Base-by-base conservation (phyloP, 2,113 vertebrate species). In the Ictalurus furcatus region DNA sequence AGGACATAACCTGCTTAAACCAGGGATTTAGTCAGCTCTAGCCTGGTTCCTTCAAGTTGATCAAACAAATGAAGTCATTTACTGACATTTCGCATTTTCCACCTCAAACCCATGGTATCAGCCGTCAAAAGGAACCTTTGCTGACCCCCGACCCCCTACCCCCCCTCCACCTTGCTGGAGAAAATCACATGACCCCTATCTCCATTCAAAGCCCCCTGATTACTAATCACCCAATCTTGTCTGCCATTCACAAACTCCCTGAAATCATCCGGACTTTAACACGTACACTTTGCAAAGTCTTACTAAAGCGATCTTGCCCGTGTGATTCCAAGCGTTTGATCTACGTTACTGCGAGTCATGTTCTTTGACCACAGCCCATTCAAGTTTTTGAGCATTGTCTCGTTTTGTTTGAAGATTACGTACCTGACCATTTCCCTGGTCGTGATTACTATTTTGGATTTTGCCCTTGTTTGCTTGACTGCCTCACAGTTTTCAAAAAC, bases 291-390 rank as follows among this genome's bases (percentile, higher is more conserved):
- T 69, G 7, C 25, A 21, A 85, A 54, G 63, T 85, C 63, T 85
- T 1, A 85, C 25, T n/a, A 54, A 69, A 69, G 40, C 44, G 17
- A 25, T 69, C 6, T 12, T 21, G 34, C 14, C 59, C 65, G 59
- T 48, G 82, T 84, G 82, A 65, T 17, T 84, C 63, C 3, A 30
- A 84, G 23, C 17, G 44, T 85, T 85, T 85, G 84, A 85, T 85
- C 84, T 85, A 44, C 17, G 1, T 69, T 30, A 52, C 28, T 21
- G 40, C 84, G 69, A 85, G 52, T 85, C 63, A 69, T 30, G 63
- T 54, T 69, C 25, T 54, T 23, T 69, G 11, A 85, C 63, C 63
- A 54, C 8, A 69, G 44, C 44, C 44, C 84, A 69, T 85, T 85
- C 44, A 85, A 0, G 25, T 28, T n/a, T 69, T 19, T 11, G 9